A percentile compares a stretch with the other conserved stretches of the same genome.
Evolutionary conservation across 2,888 invertebrate genomes (phyloP).

Genomic region (Scotopteryx bipunctaria): DNA sequence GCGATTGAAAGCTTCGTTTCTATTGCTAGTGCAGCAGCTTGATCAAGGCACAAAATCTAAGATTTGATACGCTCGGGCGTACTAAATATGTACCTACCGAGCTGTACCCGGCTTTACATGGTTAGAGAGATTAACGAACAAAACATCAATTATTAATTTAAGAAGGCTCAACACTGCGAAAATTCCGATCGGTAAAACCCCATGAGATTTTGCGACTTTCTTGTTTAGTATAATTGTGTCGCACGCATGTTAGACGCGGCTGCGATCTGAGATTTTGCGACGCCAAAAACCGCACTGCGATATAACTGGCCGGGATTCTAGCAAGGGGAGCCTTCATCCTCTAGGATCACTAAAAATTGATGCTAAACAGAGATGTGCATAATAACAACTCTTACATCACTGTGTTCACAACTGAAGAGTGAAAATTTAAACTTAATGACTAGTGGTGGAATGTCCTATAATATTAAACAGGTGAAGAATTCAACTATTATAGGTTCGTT

Average conservation of each 20-base stretch:
- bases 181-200: too few relatives aligned
- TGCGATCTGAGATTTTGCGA: too few relatives aligned
- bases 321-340: too few relatives aligned
- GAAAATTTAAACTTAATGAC: conserved; percentile 29
- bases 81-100: neutral
- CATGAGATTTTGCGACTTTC: too few relatives aligned
- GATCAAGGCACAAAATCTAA: conserved; percentile 59
- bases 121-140: neutral
- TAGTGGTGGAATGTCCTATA: conserved; percentile 31
- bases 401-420: conserved; percentile 11
- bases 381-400: neutral
- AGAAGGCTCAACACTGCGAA: too few relatives aligned
- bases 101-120: neutral
- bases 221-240: too few relatives aligned
- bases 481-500: conserved; percentile 3
- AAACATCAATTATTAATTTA: conserved; percentile 2
- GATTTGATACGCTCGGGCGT: conserved; percentile 7
- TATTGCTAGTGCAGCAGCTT: conserved; percentile 56
- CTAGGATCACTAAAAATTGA: neutral
- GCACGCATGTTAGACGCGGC: too few relatives aligned
- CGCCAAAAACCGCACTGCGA: too few relatives aligned
- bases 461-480: conserved; percentile 15
- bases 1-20: conserved; percentile 59
- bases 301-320: too few relatives aligned
- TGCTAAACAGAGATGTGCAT: conserved; percentile 4